Percentiles rank a stretch among this genome's conserved stretches.
phyloP scores from a whole-genome alignment of 2,797 vertebrate species.

The Artibeus lituratus region DNA sequence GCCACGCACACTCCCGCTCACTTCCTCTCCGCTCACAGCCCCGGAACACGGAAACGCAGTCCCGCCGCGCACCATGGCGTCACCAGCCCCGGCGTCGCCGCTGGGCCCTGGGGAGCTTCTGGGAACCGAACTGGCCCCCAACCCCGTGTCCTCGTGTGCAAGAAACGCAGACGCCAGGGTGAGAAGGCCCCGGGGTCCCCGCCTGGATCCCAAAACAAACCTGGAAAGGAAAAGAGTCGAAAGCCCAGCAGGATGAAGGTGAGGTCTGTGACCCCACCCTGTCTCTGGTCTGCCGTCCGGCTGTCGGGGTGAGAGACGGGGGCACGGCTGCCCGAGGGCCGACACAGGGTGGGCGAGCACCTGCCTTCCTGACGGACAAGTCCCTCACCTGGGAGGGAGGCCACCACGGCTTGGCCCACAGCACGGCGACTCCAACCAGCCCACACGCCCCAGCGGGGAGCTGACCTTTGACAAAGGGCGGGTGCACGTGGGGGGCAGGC shows the following conservation, averaged over 20 bases:
- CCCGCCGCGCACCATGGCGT: rapidly evolving
- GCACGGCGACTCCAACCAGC: neutral
- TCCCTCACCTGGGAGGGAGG: neutral
- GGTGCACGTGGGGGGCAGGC: rapidly evolving
- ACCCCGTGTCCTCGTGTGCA: rapidly evolving
- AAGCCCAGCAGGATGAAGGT: neutral
- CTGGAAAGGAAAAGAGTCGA: neutral
- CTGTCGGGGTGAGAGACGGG: neutral
- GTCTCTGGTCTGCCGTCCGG: too few species aligned
- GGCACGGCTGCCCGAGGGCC: neutral
- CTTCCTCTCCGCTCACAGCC: too few species aligned
- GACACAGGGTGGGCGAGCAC: rapidly evolving
- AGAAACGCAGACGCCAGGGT: rapidly evolving
- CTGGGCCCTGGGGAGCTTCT: rapidly evolving
- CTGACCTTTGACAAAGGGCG: too few species aligned
- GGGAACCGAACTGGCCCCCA: neutral
- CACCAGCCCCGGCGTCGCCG: neutral
- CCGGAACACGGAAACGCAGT: too few species aligned
- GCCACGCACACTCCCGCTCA: too few species aligned
- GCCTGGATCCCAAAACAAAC: neutral
- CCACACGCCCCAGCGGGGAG: neutral
- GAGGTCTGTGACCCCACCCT: neutral
- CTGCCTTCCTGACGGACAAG: neutral
- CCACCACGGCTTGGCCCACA: rapidly evolving
- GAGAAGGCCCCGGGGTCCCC: neutral